A percentile compares a stretch with the other conserved stretches of the same genome.
Evolutionary conservation across 2,888 invertebrate genomes (phyloP).

Genomic region (Orchesellides sinensis): DNA sequence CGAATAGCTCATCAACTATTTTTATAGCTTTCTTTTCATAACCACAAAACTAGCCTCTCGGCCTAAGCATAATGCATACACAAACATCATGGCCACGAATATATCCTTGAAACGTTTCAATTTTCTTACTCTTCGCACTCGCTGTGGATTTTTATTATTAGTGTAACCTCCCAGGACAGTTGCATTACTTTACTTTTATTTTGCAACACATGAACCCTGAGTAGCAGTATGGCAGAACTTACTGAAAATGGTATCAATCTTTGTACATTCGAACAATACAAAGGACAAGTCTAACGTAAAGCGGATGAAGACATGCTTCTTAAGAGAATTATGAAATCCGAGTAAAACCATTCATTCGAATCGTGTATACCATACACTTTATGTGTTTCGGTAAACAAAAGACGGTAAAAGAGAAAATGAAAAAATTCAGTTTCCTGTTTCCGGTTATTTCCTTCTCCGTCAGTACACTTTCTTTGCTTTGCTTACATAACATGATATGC

Average conservation of each 20-base stretch:
- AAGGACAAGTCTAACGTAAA: slow-evolving; percentile 8
- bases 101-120: slow-evolving; percentile 24
- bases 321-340: slow-evolving; percentile 11
- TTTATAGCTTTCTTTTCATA: slow-evolving; percentile 22
- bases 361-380: neutral
- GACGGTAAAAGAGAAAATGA: neutral
- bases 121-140: neutral
- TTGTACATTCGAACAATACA: slow-evolving; percentile 20
- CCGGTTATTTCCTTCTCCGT: neutral
- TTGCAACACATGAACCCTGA: neutral
- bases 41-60: slow-evolving; percentile 17
- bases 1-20: slow-evolving; percentile 40
- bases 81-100: neutral
- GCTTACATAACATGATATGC: slow-evolving; percentile 19
- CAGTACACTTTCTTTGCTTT: neutral
- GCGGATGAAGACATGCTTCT: slow-evolving; percentile 1
- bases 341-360: slow-evolving; percentile 24
- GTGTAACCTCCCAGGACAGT: neutral
- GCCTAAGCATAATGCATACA: too few relatives aligned
- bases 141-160: neutral
- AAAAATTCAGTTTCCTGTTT: slow-evolving; percentile 35
- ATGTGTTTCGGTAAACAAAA: slow-evolving; percentile 40
- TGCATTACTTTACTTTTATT: slow-evolving; percentile 10
- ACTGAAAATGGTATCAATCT: too few relatives aligned
- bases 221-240: too few relatives aligned